Base-by-base conservation (phyloP, 2,888 invertebrate species). In the Pammene fasciana region DNA sequence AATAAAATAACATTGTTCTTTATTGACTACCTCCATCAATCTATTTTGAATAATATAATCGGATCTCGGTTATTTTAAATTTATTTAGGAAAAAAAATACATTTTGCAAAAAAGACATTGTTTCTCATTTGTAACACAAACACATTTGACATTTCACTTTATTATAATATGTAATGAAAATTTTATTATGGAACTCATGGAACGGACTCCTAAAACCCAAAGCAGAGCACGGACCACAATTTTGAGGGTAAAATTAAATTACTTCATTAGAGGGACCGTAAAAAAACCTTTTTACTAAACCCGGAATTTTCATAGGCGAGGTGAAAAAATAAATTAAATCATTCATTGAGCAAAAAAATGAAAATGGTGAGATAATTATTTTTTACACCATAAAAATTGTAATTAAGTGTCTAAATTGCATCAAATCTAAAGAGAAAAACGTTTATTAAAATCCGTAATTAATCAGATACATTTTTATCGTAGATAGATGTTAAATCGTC, bases 211-310 rank as follows among this genome's bases (percentile, higher is more conserved):
- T 65, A 14, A 54, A 65, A 18, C 54, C 52, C 62, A 18, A 43
- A 41, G 56, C 61, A 36, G 41, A 55, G 36, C 45, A 18, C 54
- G 36, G 13, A 41, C 70, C 70, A 60, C 59, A 70, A 60, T 65
- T 62, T 70, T 65, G 62, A 14, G 65, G 57, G 65, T 60, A 54
- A 70, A 70, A 70, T 70, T 65, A 65, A 65, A 65, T 70, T 65
- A 70, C 70, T 60, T 65, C 70, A 70, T 70, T 70, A 60, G 26
- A 36, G 38, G 46, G 46, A 50, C 46, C 54, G 70, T 65, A 54
- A 60, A 62, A 67, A 65, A 59, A 60, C 65, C 65, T 65, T 65
- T 70, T 60, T 65, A 60, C 16, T 46, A 45, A 59, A 9, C 41
- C 16, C 60, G 16, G 34, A 55, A 34, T 55, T 55, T 65, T 48